Base-by-base conservation (phyloP, 2,113 vertebrate genomes). In the Actenoides hombroni region DNA sequence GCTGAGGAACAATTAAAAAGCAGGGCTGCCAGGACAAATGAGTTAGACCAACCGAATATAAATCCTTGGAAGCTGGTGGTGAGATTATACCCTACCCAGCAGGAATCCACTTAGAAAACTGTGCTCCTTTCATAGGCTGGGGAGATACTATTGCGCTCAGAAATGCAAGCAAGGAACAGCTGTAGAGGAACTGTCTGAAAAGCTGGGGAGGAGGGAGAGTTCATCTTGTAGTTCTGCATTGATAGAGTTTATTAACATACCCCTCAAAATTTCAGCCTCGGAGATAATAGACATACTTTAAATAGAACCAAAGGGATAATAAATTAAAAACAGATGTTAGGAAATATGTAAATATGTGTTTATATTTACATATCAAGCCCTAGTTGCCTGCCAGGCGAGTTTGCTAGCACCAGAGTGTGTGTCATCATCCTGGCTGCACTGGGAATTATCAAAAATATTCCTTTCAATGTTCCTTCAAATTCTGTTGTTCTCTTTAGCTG, bases 301-400 rank as follows among this genome's bases (percentile, higher is more conserved):
- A 95, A 96, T 86, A 96, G 92, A 94, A 94, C 75, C 29, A 90
- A 97, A 91, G 56, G 20, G 82, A 95, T 95, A 95, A 74, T 35
- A 91, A 90, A 97, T 83, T 64, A 8, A n/a, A 90, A 88, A 31
- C 97, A 97, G 96, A 96, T 95, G 96, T 90, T 92, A 93, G 70
- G 39, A 95, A 95, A 91, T 88, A 96, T 92, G 92, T 91, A 97
- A 96, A 95, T 96, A 95, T 9, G 68, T 96, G 70, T 97, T 95
- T 95, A 59, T 96, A 95, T 96, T 96, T 95, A 87, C 89, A 83
- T 86, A 88, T 70, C 78, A 95, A 95, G 74, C 39, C 67, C 16
- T 80, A 91, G 57, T 37, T 3, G 19, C 83, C 67, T 96, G 83
- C 89, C 94, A 94, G 87, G 86, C 24, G 3, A 94, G 78, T 83